Evolutionary conservation across 2,888 invertebrate species (phyloP), one percentile per base, ranked within the genome.

Genomic region (Habroteleia sp.): DNA sequence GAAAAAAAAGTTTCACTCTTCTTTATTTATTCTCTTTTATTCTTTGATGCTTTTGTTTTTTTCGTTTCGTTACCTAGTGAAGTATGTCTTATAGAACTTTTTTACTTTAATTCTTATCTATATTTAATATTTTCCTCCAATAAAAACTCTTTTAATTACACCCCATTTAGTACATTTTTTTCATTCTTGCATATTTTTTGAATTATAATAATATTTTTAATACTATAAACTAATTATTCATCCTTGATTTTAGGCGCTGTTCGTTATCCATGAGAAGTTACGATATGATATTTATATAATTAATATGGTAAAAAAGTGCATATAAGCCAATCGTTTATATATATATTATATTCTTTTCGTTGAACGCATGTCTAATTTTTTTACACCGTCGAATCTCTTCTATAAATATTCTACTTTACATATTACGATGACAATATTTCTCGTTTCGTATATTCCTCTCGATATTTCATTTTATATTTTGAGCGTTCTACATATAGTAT

Each of bases 21-120:
- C 37, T 69, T 69, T 60, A 68, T 69, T 52, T 60, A 60, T 69
- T 69, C 69, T 52, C 69, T 52, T 69, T 69, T 39, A 52, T 52
- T 50, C 50, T 60, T 52, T 52, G 29, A 17, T 23, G 35, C 58
- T 69, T 69, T 69, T 60, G 50, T 60, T 69, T 58, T n/a, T 69
- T 14, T 42, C 50, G 20, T 50, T 60, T 60, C 52, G 44, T 39
- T 60, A 29, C 42, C 50, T 50, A 68, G 7, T 42, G 25, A 13
- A 41, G 46, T 56, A 31, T 23, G 23, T 52, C 68, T 69, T 42
- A 20, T 17, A 42, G 29, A 10, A 50, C 29, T n/a, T 48, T 58
- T 42, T 60, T 35, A 23, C 29, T 29, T 42, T 42, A 58, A 60
- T 68, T 39, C 11, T 39, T 68, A 39, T 58, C 23, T 44, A 37